Percentiles rank a stretch among this genome's conserved stretches.
phyloP scores from a whole-genome alignment of 2,113 vertebrate genomes.

The Noturus placidus region DNA sequence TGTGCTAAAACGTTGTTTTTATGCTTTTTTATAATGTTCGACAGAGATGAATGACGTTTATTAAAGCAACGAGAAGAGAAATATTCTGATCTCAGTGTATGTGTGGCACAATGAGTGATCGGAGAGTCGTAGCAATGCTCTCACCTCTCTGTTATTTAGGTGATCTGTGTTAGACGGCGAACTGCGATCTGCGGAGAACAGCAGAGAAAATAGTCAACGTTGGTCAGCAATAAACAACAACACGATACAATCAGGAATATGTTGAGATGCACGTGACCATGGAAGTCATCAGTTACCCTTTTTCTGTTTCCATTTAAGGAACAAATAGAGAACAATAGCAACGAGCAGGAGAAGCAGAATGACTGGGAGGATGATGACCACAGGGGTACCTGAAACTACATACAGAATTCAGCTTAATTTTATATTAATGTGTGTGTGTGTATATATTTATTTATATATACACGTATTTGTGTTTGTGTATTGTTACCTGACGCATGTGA shows the following conservation, averaged over 20 bases:
- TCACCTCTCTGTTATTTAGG: conserved; percentile 15
- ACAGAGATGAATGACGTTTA: not conserved
- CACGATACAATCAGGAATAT: not conserved
- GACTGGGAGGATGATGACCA: not conserved
- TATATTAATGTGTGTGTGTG: no score
- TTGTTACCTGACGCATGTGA: not conserved
- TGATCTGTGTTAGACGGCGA: not conserved
- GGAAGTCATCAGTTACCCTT: not conserved
- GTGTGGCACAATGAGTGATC: not conserved
- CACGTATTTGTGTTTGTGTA: not conserved
- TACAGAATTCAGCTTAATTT: no score
- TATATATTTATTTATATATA: no score
- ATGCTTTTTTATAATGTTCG: not conserved
- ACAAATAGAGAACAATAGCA: not conserved
- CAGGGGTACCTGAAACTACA: not conserved
- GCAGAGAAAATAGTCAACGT: not conserved
- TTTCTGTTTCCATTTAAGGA: not conserved
- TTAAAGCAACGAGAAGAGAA: not conserved
- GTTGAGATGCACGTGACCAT: not conserved
- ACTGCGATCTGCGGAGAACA: not conserved
- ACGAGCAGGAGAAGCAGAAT: not conserved
- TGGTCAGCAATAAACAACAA: not conserved
- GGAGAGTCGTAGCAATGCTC: not conserved
- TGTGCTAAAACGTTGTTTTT: not conserved
- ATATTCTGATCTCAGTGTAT: not conserved